Conservation (phyloP, 2,113 vertebrate genomes). For the Notiomystis cincta region DNA sequence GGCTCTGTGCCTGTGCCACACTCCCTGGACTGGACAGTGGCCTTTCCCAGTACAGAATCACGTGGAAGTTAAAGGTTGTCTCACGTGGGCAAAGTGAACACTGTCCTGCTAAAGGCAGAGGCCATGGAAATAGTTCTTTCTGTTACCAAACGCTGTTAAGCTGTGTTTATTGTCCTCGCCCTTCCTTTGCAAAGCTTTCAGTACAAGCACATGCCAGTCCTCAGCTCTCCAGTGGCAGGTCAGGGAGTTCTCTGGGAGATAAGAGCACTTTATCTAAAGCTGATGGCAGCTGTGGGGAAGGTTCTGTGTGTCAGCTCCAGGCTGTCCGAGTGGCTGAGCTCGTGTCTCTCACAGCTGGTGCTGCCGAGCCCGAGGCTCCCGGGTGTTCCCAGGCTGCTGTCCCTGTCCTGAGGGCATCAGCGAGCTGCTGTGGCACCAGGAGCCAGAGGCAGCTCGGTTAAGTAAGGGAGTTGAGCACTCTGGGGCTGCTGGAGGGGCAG, state of each 20-base stretch:
- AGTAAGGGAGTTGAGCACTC: background rate
- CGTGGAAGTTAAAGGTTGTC: background rate
- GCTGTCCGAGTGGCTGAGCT: background rate
- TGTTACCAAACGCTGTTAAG: background rate
- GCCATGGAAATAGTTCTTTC: background rate
- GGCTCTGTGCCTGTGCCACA: accelerated
- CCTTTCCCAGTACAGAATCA: background rate
- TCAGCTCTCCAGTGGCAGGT: background rate
- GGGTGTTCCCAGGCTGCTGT: background rate
- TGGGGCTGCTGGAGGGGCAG: background rate
- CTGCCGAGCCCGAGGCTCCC: accelerated
- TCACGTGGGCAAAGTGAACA: background rate
- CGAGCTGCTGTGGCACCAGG: background rate
- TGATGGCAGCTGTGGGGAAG: accelerated
- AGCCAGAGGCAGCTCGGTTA: background rate
- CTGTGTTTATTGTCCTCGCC: background rate
- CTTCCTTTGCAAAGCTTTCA: background rate
- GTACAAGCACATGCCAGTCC: background rate
- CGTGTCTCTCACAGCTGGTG: accelerated
- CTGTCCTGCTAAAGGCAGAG: background rate
- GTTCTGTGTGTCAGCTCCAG: accelerated
- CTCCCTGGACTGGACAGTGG: background rate
- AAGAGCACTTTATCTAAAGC: background rate
- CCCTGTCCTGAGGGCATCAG: accelerated
- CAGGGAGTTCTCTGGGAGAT: background rate